Base-by-base conservation (phyloP, 2,888 invertebrate species). In the Oeneis ivallda region DNA sequence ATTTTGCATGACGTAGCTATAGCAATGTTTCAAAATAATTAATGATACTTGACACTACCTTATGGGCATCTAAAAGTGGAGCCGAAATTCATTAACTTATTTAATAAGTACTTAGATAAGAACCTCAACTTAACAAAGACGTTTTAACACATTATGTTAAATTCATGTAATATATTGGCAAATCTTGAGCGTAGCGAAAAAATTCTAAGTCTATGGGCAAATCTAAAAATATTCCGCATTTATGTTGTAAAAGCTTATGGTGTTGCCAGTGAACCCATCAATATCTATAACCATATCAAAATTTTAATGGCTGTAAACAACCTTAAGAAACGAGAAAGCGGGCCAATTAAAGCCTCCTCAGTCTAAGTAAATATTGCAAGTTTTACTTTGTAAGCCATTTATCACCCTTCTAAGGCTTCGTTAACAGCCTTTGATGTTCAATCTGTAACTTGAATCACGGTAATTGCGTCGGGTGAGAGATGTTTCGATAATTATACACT, bases 391-490 rank as follows among this genome's bases (percentile, higher is more conserved):
- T 79, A 76, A 77, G 83, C 84, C 86, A 88, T 89, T 89, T 88
- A 89, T 85, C 85, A 81, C 77, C 82, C 81, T 85, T 82, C 82
- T 81, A 83, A 84, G 82, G 83, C 83, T 88, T 90, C 90, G 90
- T 91, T 91, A 89, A 86, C 79, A 77, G 74, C 77, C 86, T 91
- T 91, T 91, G 90, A 91, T 89, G 89, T 91, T 87, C 87, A 89
- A 89, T 89, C 87, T 87, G 86, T 84, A 84, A 85, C 85, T 75
- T 79, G 81, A 87, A 84, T 83, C 84, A 83, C 78, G 74, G 84
- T 89, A 86, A 89, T 89, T 89, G 81, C 84, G 79, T 75, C 73
- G 73, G 77, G 78, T 74, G 75, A 78, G 72, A 74, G 72, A 74
- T 74, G 76, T 75, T 76, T 74, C 73, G 73, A 73, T 74, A 71